Conservation (phyloP, 2,113 vertebrate species). For the Sterrhoptilus dennistouni region DNA sequence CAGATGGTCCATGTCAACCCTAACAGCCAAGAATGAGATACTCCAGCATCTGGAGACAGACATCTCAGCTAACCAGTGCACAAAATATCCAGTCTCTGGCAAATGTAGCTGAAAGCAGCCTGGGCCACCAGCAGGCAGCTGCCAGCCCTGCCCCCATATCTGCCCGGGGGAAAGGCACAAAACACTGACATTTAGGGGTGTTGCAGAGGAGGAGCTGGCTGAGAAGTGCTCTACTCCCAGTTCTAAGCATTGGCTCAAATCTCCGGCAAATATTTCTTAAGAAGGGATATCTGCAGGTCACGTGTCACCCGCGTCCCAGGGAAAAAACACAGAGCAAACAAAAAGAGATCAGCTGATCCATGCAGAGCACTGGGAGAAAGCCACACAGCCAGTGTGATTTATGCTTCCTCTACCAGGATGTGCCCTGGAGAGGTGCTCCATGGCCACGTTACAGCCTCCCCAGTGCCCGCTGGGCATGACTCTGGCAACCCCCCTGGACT, state of each 20-base stretch:
- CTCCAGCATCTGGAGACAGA: neutral
- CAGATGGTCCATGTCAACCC: constrained; percentile 4
- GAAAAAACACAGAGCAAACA: neutral
- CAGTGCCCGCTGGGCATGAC: neutral
- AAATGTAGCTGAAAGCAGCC: rapidly evolving
- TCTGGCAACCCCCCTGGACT: neutral
- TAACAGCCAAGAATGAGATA: neutral
- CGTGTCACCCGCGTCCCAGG: neutral
- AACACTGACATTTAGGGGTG: rapidly evolving
- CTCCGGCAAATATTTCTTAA: neutral
- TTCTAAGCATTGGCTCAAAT: rapidly evolving
- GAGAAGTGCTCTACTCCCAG: neutral
- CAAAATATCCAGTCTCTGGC: neutral
- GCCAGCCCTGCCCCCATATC: neutral
- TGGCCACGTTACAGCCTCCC: rapidly evolving
- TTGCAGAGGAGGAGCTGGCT: neutral
- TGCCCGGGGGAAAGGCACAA: neutral
- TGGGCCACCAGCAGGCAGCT: neutral
- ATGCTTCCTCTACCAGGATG: neutral
- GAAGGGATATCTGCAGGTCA: neutral
- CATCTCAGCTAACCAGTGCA: neutral
- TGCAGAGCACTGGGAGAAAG: neutral
- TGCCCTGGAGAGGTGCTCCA: neutral
- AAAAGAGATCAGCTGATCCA: neutral
- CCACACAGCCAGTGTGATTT: rapidly evolving